A percentile compares a stretch with the other conserved stretches of the same genome.
These are phyloP conservation scores for Verasper variegatus DNA, from an alignment of 2,113 vertebrate genomes.

Conservation along the genomic window DNA sequence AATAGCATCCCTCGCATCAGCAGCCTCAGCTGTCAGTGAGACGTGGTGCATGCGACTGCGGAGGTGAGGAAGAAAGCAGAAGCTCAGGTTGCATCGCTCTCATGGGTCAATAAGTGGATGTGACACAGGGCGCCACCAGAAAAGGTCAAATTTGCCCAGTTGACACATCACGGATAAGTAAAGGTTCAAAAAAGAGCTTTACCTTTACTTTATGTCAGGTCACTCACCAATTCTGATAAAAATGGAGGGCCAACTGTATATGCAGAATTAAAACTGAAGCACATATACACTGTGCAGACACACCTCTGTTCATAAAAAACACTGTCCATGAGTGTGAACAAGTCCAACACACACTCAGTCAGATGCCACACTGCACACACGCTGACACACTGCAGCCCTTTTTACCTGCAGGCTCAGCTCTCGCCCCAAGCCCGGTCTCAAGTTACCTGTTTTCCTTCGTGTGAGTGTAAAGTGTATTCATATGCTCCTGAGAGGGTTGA, in stretches of 20 bases:
- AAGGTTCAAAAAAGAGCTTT: slow-evolving; percentile 9
- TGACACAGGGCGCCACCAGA: slow-evolving; percentile 19
- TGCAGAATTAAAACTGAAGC: slow-evolving; percentile 28
- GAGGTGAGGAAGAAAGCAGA: not conserved
- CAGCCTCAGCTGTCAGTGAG: not conserved
- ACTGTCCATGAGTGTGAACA: slow-evolving; percentile 55
- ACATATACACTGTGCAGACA: slow-evolving; percentile 38
- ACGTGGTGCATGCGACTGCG: slow-evolving; percentile 8
- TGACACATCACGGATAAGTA: slow-evolving; percentile 20
- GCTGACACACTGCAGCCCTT: slow-evolving; percentile 68
- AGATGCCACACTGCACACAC: slow-evolving; percentile 49
- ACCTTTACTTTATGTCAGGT: not conserved
- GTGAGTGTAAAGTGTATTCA: slow-evolving; percentile 84
- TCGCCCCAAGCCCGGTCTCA: slow-evolving; percentile 74
- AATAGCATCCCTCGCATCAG: not conserved
- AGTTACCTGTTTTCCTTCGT: slow-evolving; percentile 89
- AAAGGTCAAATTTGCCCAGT: slow-evolving; percentile 21
- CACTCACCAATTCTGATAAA: slow-evolving; percentile 7
- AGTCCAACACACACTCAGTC: slow-evolving; percentile 52
- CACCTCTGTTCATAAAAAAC: slow-evolving; percentile 36
- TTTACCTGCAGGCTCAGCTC: slow-evolving; percentile 71
- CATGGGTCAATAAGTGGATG: slow-evolving; percentile 32
- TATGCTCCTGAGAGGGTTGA: slow-evolving; percentile 78
- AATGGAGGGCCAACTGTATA: not conserved
- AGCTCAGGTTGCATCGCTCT: slow-evolving; percentile 6